Evolutionary conservation across 2,797 vertebrate species (phyloP).

Genomic region (Spinus pinus): DNA sequence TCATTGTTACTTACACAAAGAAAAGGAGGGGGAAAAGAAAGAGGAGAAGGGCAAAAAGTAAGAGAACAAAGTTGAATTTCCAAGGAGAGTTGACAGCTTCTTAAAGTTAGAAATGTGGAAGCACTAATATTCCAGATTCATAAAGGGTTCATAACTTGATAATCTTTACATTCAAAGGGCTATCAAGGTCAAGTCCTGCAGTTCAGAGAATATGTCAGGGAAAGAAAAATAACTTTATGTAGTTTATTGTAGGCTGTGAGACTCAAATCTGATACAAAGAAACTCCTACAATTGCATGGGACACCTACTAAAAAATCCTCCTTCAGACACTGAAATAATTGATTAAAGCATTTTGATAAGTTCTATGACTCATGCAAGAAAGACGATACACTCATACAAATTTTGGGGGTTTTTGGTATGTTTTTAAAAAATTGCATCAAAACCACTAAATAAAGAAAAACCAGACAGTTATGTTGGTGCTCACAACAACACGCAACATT

Average conservation of each 20-base stretch:
- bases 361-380: neutral
- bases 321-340: neutral
- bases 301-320: neutral
- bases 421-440: neutral
- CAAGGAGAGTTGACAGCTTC: neutral
- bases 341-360: neutral
- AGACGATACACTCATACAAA: neutral
- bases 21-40: neutral
- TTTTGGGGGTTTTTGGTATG: fast-evolving
- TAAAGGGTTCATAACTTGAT: neutral
- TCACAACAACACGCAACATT: neutral
- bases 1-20: neutral
- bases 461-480: neutral
- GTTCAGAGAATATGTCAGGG: neutral
- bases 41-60: neutral
- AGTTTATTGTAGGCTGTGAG: neutral
- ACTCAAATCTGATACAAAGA: neutral
- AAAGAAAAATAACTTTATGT: neutral
- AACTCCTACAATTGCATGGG: neutral
- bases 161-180: neutral
- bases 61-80: neutral
- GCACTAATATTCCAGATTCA: neutral
- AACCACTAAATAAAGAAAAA: neutral
- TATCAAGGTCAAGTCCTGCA: neutral
- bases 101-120: neutral